Percentiles rank a stretch among this genome's conserved stretches.
Conservation (phyloP, 2,113 vertebrate genomes). For the Octodon degus region DNA sequence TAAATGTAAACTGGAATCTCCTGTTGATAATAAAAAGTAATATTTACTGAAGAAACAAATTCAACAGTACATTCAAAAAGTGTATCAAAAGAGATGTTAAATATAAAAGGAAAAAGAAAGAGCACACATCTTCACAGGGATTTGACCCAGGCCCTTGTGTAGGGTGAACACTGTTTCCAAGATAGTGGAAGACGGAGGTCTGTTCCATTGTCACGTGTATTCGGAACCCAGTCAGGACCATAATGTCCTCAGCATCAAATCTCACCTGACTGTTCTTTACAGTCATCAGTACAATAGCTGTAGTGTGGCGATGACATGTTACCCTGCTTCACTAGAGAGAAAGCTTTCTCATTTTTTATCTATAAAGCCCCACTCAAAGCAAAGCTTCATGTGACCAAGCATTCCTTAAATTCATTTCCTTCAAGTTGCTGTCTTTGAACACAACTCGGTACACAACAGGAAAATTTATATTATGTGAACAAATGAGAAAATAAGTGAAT, state of each 20-base stretch:
- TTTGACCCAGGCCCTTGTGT: background rate
- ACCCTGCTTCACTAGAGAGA: background rate
- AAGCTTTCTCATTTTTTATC: background rate
- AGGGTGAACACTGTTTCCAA: background rate
- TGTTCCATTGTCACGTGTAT: no score
- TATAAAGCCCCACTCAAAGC: background rate
- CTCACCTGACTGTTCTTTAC: background rate
- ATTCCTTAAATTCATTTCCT: background rate
- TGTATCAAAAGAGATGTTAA: background rate
- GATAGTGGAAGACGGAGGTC: background rate
- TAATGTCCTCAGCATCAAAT: background rate
- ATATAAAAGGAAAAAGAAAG: background rate
- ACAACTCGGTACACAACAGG: background rate
- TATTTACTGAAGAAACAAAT: background rate
- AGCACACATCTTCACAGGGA: background rate
- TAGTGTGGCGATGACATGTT: background rate
- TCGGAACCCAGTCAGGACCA: background rate
- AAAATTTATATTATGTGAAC: slow-evolving; percentile 30
- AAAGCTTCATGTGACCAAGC: background rate
- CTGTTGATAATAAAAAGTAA: background rate
- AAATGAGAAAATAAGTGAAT: background rate
- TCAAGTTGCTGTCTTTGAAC: background rate
- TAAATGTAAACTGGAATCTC: background rate
- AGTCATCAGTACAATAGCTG: background rate
- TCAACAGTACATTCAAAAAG: background rate